Evolutionary conservation across 2,888 invertebrate species (phyloP), one percentile per base, ranked within the genome.

Genomic region (Hydriomena furcata): DNA sequence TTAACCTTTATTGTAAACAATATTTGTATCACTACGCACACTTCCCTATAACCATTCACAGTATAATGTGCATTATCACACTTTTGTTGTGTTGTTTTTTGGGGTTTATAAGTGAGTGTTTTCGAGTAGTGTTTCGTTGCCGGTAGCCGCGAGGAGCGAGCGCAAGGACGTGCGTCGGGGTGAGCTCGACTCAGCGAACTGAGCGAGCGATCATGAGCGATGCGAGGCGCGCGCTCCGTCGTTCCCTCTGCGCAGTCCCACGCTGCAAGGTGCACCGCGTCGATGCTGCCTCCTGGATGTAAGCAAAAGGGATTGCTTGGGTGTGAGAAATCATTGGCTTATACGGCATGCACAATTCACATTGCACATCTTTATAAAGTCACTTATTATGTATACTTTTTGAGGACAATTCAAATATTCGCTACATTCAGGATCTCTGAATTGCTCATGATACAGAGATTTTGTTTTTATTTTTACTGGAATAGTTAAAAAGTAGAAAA

Each of bases 171-270:
- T 76, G 67, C 82, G 79, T 68, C 76, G 73, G 77, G 58, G 65
- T 60, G 66, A 61, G 78, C 76, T 73, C 77, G 78, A 84, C 82
- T 84, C 82, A 83, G 82, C 52, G 55, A 61, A 53, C 55, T 58
- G 60, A 50, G 51, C n/a, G n/a, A 83, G 82, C 52, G 55, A 61
- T 52, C 55, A n/a, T 58, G 60, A 50, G 51, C 45, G 44, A 32
- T 50, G 36, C 42, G 41, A 44, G 12, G 63, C 58, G 49, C 73
- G 82, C 81, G 84, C 78, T 78, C 79, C 32, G 66, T 60, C n/a
- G n/a, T n/a, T n/a, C n/a, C n/a, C 76, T 78, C 82, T 86, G 85
- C 85, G 87, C 86, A 84, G 72, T 83, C 72, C 23, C 69, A 65
- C 66, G 60, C 44, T 67, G 71, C 73, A 68, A 65, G 66, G 60